Evolutionary conservation across 2,797 vertebrate species (phyloP).

Genomic region (Oreonectes daqikongensis): DNA sequence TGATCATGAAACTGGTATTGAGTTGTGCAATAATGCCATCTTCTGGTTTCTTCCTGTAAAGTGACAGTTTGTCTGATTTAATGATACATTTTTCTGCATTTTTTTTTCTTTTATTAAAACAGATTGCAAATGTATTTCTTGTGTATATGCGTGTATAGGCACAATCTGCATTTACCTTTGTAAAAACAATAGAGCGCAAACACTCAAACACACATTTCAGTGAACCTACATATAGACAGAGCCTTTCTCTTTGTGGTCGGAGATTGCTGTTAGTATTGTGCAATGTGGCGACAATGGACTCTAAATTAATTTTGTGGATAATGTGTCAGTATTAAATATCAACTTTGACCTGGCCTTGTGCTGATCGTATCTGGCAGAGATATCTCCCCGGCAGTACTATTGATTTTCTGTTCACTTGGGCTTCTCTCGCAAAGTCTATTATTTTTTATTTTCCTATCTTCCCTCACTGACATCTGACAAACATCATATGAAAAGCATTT

Average conservation of each 20-base stretch:
- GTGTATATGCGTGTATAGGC: too few species aligned
- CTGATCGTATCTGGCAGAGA: too few species aligned
- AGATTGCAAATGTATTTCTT: too few species aligned
- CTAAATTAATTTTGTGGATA: constrained; percentile 83
- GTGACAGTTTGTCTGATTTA: constrained; percentile 49
- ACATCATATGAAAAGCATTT: constrained; percentile 86
- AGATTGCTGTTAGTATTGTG: constrained; percentile 20
- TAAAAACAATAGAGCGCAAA: constrained; percentile 64
- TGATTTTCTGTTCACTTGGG: constrained; percentile 79
- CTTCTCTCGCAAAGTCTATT: constrained; percentile 82
- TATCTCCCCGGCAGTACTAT: constrained; percentile 73
- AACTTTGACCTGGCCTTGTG: constrained; percentile 73
- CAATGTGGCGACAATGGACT: constrained; percentile 75
- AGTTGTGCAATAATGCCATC: constrained; percentile 77
- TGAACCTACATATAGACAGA: not conserved
- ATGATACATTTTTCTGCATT: not conserved
- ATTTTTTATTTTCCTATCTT: constrained; percentile 88
- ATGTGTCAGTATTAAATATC: constrained; percentile 85
- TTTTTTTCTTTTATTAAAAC: too few species aligned
- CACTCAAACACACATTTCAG: constrained; percentile 9
- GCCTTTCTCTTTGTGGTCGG: constrained; percentile 37
- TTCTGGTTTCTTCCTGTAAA: constrained; percentile 56
- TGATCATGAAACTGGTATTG: constrained; percentile 69
- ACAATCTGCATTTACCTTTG: constrained; percentile 51
- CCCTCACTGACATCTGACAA: constrained; percentile 86